Percentiles rank a stretch among this genome's conserved stretches.
These are phyloP conservation scores for Lepidonotus clava DNA, from an alignment of 2,888 invertebrate species.

Conservation along the genomic window DNA sequence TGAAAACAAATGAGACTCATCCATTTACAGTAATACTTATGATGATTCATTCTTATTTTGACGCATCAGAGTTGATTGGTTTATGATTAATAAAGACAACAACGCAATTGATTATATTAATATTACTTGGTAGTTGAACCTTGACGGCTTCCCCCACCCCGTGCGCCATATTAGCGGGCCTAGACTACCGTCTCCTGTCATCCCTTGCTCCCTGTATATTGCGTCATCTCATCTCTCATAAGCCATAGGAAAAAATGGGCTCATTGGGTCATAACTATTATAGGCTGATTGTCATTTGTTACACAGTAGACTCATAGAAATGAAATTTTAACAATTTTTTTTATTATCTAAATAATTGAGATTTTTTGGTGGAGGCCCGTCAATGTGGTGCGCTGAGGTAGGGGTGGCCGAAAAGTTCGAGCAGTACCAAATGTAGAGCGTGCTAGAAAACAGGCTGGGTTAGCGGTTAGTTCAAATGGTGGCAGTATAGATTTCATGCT, in stretches of 20 bases:
- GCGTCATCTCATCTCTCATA: constrained; percentile 33
- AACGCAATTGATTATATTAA: not conserved
- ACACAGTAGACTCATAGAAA: constrained; percentile 28
- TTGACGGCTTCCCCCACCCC: constrained; percentile 12
- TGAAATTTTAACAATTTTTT: no score
- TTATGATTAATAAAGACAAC: no score
- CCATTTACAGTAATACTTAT: no score
- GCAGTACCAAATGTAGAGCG: not conserved
- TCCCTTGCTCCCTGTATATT: constrained; percentile 28
- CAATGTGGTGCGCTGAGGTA: constrained; percentile 14
- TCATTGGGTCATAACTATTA: no score
- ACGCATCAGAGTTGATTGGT: no score
- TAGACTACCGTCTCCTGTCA: no score
- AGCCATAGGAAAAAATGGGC: no score
- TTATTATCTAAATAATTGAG: constrained; percentile 13
- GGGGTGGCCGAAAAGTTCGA: not conserved
- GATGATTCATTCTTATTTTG: no score
- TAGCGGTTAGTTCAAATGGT: constrained; percentile 31
- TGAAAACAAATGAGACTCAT: no score
- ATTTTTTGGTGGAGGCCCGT: not conserved
- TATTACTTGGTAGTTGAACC: not conserved
- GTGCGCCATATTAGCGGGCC: constrained; percentile 30
- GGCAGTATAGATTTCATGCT: constrained; percentile 53
- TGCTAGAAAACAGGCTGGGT: constrained; percentile 47
- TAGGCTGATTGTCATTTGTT: constrained; percentile 42